These are phyloP conservation scores for Sinocyclocheilus anophthalmus DNA, from an alignment of 2,113 vertebrate species.

Conservation along the genomic window DNA sequence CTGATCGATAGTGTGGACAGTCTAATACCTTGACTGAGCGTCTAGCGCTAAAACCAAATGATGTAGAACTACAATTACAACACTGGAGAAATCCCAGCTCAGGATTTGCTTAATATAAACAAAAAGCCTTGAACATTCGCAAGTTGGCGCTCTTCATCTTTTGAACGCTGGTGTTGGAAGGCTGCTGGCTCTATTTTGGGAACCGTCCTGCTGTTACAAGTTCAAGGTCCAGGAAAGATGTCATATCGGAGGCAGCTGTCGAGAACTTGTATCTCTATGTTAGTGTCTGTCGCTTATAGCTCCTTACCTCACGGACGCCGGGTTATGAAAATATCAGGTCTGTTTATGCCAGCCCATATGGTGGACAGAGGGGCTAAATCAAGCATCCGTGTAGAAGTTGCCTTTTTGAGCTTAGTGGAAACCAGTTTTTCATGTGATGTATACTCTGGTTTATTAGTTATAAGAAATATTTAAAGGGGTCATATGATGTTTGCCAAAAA, in stretches of 20 bases:
- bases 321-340: constrained; percentile 80
- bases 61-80: not conserved
- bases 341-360: constrained; percentile 58
- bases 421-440: not conserved
- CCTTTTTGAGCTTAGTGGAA: not conserved
- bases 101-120: constrained; percentile 9
- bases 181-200: constrained; percentile 58
- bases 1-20: not conserved
- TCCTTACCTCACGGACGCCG: constrained; percentile 71
- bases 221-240: constrained; percentile 58
- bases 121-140: not conserved
- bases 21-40: not conserved
- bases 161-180: constrained; percentile 12
- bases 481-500: no score
- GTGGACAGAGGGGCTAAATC: constrained; percentile 18
- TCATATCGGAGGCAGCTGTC: constrained; percentile 75
- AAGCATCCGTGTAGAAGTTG: constrained; percentile 2
- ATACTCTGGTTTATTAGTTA: not conserved
- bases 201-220: constrained; percentile 53
- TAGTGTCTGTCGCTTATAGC: constrained; percentile 67
- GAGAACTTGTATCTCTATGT: constrained; percentile 54
- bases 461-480: not conserved
- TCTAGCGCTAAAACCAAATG: constrained; percentile 7
- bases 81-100: not conserved
- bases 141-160: constrained; percentile 40